Percentiles rank a stretch among this genome's conserved stretches.
Conservation (phyloP, 2,888 invertebrate species). For the Stratiomys singularior region DNA sequence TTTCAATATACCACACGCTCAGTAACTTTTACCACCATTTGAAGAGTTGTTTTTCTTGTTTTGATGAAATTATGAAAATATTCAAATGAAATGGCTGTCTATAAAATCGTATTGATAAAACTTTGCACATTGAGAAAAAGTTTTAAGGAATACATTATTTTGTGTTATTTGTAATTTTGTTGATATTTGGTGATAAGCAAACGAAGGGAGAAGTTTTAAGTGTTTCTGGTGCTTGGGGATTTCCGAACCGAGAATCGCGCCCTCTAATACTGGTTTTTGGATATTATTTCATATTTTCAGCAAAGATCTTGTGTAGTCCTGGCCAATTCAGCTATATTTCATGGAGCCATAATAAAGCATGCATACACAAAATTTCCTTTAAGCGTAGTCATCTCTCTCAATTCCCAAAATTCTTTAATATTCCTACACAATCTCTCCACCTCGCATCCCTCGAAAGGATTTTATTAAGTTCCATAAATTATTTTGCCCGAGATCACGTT, state of each 20-base stretch:
- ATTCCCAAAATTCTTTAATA: too few species aligned
- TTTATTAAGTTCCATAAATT: conserved; percentile 50
- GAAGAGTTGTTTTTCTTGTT: not conserved
- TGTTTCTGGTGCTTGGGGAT: not conserved
- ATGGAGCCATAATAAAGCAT: not conserved
- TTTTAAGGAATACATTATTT: conserved; percentile 46
- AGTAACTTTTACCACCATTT: conserved; percentile 41
- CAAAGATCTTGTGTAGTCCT: too few species aligned
- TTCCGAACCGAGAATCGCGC: not conserved
- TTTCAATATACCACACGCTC: conserved; percentile 21
- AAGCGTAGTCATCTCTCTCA: not conserved
- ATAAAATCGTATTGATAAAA: conserved; percentile 51
- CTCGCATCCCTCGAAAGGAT: conserved; percentile 33
- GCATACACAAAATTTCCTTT: not conserved
- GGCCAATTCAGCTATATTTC: not conserved
- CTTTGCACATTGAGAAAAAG: conserved; percentile 47
- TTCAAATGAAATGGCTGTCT: conserved; percentile 49
- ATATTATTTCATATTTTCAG: too few species aligned
- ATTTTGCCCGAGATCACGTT: conserved; percentile 48
- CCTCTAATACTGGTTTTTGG: not conserved
- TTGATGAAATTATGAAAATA: conserved; percentile 46
- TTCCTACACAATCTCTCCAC: not conserved
- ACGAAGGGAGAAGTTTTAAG: not conserved
- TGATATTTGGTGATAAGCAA: not conserved
- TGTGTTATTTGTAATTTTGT: conserved; percentile 42